Evolutionary conservation across 35 echinoderm and acorn worm genomes (phyloP).

Genomic region (Holothuria glaberrima): DNA sequence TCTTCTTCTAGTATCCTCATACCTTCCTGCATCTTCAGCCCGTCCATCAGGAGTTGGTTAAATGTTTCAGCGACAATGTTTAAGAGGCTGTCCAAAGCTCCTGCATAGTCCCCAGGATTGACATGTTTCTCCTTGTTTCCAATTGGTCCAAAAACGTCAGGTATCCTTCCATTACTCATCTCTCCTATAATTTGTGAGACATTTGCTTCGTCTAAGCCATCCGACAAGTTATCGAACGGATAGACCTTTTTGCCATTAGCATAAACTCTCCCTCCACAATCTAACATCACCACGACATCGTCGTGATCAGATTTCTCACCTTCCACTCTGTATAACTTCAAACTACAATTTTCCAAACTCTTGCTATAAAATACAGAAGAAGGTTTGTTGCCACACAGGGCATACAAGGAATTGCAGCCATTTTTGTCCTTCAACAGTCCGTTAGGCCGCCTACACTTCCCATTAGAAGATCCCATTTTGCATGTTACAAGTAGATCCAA

Average conservation of each 20-base stretch:
- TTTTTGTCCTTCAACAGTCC: conserved; percentile 29
- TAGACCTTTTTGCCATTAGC: conserved; percentile 81
- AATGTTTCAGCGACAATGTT: conserved; percentile 71
- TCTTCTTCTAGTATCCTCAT: conserved; percentile 80
- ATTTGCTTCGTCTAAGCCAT: conserved; percentile 31
- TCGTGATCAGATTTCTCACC: conserved; percentile 38
- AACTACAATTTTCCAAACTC: conserved; percentile 87
- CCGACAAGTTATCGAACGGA: conserved; percentile 61
- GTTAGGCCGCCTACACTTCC: conserved; percentile 54
- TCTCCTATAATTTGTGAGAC: conserved; percentile 18
- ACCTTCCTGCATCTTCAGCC: conserved; percentile 75
- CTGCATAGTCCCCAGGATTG: conserved; percentile 61
- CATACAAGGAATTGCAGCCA: conserved; percentile 31
- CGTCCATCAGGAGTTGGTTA: conserved; percentile 76
- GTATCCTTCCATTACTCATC: conserved; percentile 55
- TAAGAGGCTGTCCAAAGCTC: conserved; percentile 64
- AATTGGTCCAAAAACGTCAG: conserved; percentile 59
- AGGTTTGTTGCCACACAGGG: conserved; percentile 54
- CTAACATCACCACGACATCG: conserved; percentile 78
- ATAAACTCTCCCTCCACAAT: conserved; percentile 82
- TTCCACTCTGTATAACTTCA: conserved; percentile 86
- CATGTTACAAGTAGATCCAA: background rate
- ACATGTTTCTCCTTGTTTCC: conserved; percentile 69
- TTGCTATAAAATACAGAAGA: conserved; percentile 88
- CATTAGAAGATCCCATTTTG: conserved; percentile 52